A percentile compares a stretch with the other conserved stretches of the same genome.
phyloP scores from a whole-genome alignment of 92 coral and sea anemone species.

The Phenganax subtilis region DNA sequence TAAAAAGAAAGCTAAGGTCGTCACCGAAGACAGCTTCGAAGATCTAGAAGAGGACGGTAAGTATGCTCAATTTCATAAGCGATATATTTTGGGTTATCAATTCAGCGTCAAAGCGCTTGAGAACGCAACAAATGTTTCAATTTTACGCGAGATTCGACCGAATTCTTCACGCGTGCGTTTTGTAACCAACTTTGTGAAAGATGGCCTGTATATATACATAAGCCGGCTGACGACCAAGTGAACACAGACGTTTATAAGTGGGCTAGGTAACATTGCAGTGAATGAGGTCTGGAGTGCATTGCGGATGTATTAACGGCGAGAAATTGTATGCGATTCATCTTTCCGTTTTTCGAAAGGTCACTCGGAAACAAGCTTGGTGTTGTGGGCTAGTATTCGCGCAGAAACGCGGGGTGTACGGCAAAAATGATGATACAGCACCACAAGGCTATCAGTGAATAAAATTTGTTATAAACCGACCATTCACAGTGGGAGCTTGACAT shows the following conservation, averaged over 20 bases:
- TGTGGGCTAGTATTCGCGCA: background rate
- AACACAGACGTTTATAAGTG: no score
- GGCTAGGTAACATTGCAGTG: no score
- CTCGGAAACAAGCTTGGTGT: no score
- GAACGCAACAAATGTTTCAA: background rate
- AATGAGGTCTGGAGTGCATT: no score
- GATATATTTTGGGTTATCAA: background rate
- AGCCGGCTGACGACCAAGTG: no score
- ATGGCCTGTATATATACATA: no score
- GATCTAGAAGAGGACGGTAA: conserved; percentile 22
- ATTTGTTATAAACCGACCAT: conserved; percentile 7
- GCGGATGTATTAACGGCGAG: no score
- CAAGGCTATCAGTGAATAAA: conserved; percentile 19
- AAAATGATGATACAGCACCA: background rate
- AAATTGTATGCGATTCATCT: no score
- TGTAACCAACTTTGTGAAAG: no score
- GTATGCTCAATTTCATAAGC: background rate
- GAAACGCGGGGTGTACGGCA: background rate
- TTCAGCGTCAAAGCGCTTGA: background rate
- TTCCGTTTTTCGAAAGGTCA: no score
- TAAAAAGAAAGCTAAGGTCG: conserved; percentile 33
- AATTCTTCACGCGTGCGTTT: no score
- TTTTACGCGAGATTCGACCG: background rate
- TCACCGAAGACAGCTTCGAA: conserved; percentile 35
- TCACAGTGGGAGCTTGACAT: conserved; percentile 18